Conservation (phyloP, 1,140 invertebrate genomes). For the Drosophila tropicalis region DNA sequence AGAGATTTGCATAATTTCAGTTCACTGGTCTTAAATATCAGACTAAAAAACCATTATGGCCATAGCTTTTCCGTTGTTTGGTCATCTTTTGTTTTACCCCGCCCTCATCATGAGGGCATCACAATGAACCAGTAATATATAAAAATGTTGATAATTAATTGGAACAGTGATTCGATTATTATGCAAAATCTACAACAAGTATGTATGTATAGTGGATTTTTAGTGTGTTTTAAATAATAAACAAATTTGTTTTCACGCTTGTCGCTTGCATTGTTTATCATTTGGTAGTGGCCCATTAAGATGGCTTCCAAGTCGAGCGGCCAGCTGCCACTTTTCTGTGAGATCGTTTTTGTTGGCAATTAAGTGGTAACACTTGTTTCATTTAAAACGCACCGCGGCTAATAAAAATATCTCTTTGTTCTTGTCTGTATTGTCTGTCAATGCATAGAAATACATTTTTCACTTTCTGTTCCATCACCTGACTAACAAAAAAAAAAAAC, state of each 20-base stretch:
- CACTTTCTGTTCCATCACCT: not conserved
- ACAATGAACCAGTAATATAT: not conserved
- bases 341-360: slow-evolving; percentile 41
- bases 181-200: not conserved
- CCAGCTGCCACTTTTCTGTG: slow-evolving; percentile 5
- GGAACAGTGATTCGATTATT: slow-evolving; percentile 5
- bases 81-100: slow-evolving; percentile 7
- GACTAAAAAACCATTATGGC: not conserved
- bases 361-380: slow-evolving; percentile 49
- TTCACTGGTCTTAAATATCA: slow-evolving; percentile 1
- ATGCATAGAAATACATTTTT: not conserved
- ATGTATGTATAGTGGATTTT: not conserved
- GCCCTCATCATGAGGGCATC: too few relatives aligned
- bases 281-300: slow-evolving; percentile 42
- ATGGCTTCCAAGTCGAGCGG: slow-evolving; percentile 20
- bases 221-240: slow-evolving; percentile 44
- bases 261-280: slow-evolving; percentile 39
- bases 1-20: slow-evolving; percentile 30
- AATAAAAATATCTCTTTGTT: slow-evolving; percentile 38
- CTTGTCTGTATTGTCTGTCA: not conserved
- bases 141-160: slow-evolving; percentile 10
- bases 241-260: slow-evolving; percentile 54
- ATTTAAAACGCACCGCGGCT: slow-evolving; percentile 13
- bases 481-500: not conserved
- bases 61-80: slow-evolving; percentile 17